Evolutionary conservation across 2,797 vertebrate species (phyloP).

Genomic region (Enteromius radiatus): DNA sequence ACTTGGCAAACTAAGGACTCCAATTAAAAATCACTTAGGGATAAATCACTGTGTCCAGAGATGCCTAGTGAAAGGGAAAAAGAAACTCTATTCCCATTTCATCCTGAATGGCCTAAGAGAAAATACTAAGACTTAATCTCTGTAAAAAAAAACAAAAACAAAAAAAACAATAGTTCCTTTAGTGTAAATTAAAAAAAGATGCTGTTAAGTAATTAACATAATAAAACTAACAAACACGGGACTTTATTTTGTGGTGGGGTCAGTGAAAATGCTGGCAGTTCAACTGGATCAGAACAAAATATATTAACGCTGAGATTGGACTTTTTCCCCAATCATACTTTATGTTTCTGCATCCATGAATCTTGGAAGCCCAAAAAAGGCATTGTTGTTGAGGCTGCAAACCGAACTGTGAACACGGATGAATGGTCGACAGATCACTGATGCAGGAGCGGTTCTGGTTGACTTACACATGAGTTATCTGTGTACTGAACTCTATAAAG

Average conservation of each 20-base stretch:
- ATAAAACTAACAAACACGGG: background rate
- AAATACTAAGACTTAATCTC: background rate
- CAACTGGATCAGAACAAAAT: background rate
- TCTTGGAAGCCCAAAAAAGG: conserved; percentile 10
- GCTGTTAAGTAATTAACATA: background rate
- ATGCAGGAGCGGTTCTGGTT: conserved; percentile 30
- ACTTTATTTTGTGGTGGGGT: background rate
- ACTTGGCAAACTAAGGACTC: conserved; percentile 41
- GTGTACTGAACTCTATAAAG: conserved; percentile 26
- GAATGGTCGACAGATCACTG: conserved; percentile 11
- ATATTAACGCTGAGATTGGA: background rate
- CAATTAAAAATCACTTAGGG: conserved; percentile 42
- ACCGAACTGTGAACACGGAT: background rate
- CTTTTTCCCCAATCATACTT: conserved; percentile 6
- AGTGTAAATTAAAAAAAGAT: background rate
- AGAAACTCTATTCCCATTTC: conserved; percentile 8
- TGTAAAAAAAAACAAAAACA: no score
- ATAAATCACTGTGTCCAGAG: conserved; percentile 37
- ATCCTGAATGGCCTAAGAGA: conserved; percentile 5
- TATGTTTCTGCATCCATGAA: conserved; percentile 18
- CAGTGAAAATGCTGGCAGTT: background rate
- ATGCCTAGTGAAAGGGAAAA: background rate
- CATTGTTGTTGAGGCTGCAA: conserved; percentile 19
- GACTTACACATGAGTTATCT: conserved; percentile 39
- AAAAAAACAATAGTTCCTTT: background rate